These are phyloP conservation scores for Hydrotaea cyrtoneurina DNA, from an alignment of 2,888 invertebrate genomes.

Conservation along the genomic window DNA sequence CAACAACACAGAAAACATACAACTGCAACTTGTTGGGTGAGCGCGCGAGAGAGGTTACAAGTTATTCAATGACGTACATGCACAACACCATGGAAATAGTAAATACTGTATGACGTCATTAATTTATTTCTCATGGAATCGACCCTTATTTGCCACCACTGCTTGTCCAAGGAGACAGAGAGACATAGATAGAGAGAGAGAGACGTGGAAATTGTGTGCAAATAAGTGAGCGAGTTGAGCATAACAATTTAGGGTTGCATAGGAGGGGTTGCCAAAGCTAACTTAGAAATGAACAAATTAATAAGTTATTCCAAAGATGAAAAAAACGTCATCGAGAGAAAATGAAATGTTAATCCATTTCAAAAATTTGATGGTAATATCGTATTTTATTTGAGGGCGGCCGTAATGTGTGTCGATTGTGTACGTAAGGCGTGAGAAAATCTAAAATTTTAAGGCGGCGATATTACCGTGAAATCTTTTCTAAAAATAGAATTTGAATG, in stretches of 20 bases:
- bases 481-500: no score
- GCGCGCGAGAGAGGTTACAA: conserved; percentile 21
- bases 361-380: no score
- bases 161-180: not conserved
- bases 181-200: no score
- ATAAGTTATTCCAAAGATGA: no score
- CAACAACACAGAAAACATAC: conserved; percentile 53
- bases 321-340: no score
- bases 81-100: conserved; percentile 9
- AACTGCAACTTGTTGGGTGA: conserved; percentile 67
- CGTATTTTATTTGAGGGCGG: no score
- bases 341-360: no score
- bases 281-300: no score
- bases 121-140: conserved; percentile 42
- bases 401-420: no score
- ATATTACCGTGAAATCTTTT: no score
- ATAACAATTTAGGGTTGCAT: not conserved
- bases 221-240: not conserved
- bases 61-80: conserved; percentile 61
- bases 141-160: not conserved
- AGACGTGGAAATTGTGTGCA: not conserved
- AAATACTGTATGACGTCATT: conserved; percentile 53
- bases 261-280: not conserved
- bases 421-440: no score
- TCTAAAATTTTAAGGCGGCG: no score